phyloP scores from a whole-genome alignment of 2,888 invertebrate species.

The Harpagoxenus sublaevis region DNA sequence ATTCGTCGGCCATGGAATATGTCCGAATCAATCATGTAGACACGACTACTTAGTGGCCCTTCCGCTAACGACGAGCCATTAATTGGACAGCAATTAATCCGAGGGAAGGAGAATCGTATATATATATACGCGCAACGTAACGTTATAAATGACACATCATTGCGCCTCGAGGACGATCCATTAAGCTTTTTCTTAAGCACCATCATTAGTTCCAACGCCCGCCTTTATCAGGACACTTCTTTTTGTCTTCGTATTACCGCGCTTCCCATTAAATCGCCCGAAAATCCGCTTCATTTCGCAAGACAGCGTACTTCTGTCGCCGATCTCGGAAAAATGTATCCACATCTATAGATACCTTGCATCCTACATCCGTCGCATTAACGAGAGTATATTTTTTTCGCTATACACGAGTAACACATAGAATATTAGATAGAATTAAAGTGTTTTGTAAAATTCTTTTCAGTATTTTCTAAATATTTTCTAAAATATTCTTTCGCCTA shows the following conservation, averaged over 20 bases:
- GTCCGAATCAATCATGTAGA: slow-evolving; percentile 61
- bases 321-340: slow-evolving; percentile 19
- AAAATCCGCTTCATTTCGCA: slow-evolving; percentile 65
- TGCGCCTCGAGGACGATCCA: slow-evolving; percentile 75
- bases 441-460: not conserved
- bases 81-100: slow-evolving; percentile 83
- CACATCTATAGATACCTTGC: not conserved
- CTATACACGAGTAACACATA: not conserved
- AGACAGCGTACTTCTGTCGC: slow-evolving; percentile 62
- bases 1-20: slow-evolving; percentile 49
- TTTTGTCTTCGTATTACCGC: slow-evolving; percentile 71
- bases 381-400: not conserved
- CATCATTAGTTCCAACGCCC: slow-evolving; percentile 74
- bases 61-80: slow-evolving; percentile 76
- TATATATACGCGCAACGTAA: slow-evolving; percentile 65
- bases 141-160: slow-evolving; percentile 80
- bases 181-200: slow-evolving; percentile 76
- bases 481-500: not conserved
- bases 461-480: not conserved
- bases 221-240: slow-evolving; percentile 64
- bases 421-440: not conserved
- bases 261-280: slow-evolving; percentile 67
- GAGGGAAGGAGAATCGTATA: slow-evolving; percentile 50
- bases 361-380: not conserved
- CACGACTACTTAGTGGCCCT: slow-evolving; percentile 55